Conservation (phyloP, 2,113 vertebrate genomes). For the Lagopus muta region DNA sequence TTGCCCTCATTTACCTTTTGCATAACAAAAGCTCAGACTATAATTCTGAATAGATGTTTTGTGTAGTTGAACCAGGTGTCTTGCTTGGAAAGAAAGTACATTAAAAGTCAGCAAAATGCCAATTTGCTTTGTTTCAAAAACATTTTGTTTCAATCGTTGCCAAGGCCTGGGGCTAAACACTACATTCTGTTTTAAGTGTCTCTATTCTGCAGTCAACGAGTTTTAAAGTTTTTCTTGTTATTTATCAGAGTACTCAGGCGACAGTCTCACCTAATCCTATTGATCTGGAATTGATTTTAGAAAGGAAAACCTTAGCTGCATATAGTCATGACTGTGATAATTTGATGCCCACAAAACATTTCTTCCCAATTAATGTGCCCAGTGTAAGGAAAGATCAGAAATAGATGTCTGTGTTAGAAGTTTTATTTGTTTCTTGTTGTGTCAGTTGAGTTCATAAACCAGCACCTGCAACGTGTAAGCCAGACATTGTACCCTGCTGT, state of each 20-base stretch:
- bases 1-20: conserved; percentile 70
- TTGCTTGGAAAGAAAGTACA: conserved; percentile 57
- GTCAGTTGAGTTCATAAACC: background rate
- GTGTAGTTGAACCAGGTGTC: conserved; percentile 76
- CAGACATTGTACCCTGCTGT: background rate
- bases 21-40: conserved; percentile 69
- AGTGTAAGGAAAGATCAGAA: background rate
- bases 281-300: conserved; percentile 56
- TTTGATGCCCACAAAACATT: conserved; percentile 4
- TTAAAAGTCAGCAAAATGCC: conserved; percentile 77
- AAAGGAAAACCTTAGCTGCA: conserved; percentile 16
- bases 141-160: conserved; percentile 75
- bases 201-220: conserved; percentile 21
- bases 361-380: background rate
- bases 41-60: conserved; percentile 72
- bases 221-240: conserved; percentile 14
- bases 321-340: background rate
- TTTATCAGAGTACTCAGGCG: conserved; percentile 36
- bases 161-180: conserved; percentile 74
- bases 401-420: background rate
- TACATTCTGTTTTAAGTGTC: conserved; percentile 63
- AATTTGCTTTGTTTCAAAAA: conserved; percentile 78
- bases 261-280: conserved; percentile 48
- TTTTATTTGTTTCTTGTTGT: background rate
- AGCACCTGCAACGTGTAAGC: background rate